Base-by-base conservation (phyloP, 2,797 vertebrate genomes). In the Poecilia wingei region DNA sequence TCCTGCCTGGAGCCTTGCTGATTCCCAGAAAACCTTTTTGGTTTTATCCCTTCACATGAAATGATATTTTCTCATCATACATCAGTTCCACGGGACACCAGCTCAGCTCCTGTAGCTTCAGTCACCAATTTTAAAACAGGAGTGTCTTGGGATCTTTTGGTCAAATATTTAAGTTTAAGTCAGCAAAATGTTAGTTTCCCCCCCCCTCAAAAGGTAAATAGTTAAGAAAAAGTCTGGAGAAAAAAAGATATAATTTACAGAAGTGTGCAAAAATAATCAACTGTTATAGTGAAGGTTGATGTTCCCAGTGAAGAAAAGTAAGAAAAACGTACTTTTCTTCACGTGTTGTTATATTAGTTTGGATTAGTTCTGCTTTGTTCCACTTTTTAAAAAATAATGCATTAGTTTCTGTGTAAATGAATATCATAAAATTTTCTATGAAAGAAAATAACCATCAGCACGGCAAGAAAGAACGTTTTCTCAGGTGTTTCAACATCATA, bases 91-190 rank as follows among this genome's bases (percentile, higher is more conserved):
- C 57, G 82, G 51, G 14, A 6, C 59, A 33, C 13, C 31, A 33
- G 28, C 10, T 64, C 9, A 33, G 22, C 31, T 33, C 59, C 59
- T 18, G 25, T 25, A 14, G 69, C 46, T 68, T 81, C n/a, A 61
- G 51, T 80, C 79, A 87, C 85, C 85, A 74, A 77, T 79, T 72
- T 85, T 28, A 57, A 76, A 45, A 39, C 10, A 57, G 61, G 72
- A 75, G 76, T 16, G 14, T 72, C 20, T 64, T 25, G 4, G 47
- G 36, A 31, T 28, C 16, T 70, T 43, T 36, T 16, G 36, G 14
- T 79, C 8, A 71, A n/a, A 53, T 36, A 22, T 78, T 57, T 14
- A n/a, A 33, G 8, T 66, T 43, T 0, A 33, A 39, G 13, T 2
- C 9, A 31, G 10, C 0, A 1, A 76, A 49, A 72, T 77, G 45